Base-by-base conservation (phyloP, 2,797 vertebrate genomes). In the Moxostoma hubbsi region DNA sequence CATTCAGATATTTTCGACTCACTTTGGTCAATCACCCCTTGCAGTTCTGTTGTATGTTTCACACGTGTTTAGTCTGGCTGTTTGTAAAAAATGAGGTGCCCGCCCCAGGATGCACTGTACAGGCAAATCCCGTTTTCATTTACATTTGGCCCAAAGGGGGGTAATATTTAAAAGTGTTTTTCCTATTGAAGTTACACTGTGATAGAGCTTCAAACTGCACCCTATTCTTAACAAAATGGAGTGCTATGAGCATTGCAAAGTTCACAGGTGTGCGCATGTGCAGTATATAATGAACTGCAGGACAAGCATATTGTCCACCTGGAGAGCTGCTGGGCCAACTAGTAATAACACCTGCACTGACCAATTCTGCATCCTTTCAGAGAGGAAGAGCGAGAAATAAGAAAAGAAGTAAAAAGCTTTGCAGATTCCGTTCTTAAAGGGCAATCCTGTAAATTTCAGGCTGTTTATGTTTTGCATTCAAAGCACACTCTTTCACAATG, bases 341-440 rank as follows among this genome's bases (percentile, higher is more conserved):
- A 57, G 59, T 73, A 64, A 46, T 46, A 51, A 16, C 75, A 81
- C 78, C 78, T 72, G 70, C 61, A 13, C 55, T 82, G 74, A 67
- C 50, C 61, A 55, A 73, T 72, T 71, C 66, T 67, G 51, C 67
- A 62, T 82, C 51, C 45, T 8, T 75, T 81, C 9, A 7, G 53
- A 46, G 74, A 64, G 58, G 9, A 45, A 54, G 36, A 50, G 65
- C 43, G 67, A 62, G 59, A 64, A 13, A 46, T 64, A 10, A 47
- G 58, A 64, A 63, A 59, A 66, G 46, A n/a, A 3, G 51, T 12
- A 65, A 47, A 59, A 63, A 71, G 15, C 59, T 9, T n/a, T 45
- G 65, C 50, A 66, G 59, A 61, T 67, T 69, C 65, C 61, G 71
- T 61, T 15, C 79, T 82, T 70, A 77, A 82, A 84, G 80, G 80